Conservation (phyloP, 2,797 vertebrate genomes). For the Echeneis naucrates region DNA sequence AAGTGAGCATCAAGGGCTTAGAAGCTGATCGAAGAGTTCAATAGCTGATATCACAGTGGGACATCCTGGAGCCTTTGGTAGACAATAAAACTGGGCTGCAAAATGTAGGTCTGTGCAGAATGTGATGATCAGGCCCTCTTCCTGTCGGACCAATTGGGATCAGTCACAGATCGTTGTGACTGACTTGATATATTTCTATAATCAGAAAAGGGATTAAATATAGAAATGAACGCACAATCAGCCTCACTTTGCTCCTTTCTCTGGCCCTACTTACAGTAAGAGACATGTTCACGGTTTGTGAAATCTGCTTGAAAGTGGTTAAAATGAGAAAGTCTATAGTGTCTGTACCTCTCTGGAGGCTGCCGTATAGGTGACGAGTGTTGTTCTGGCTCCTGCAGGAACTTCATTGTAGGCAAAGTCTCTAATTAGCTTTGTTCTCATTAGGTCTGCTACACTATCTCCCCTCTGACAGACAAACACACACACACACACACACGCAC, state of each 20-base stretch:
- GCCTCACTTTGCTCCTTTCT: slow-evolving; percentile 28
- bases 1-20: background rate
- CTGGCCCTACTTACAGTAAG: slow-evolving; percentile 27
- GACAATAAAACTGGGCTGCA: slow-evolving; percentile 8
- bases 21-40: background rate
- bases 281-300: slow-evolving; percentile 21
- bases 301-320: slow-evolving; percentile 29
- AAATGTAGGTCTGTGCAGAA: slow-evolving; percentile 19
- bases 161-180: slow-evolving; percentile 6
- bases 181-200: background rate
- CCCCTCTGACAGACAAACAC: slow-evolving; percentile 58
- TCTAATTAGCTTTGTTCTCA: slow-evolving; percentile 81
- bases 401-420: slow-evolving; percentile 53
- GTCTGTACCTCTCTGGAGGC: slow-evolving; percentile 28
- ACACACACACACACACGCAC: slow-evolving; percentile 46
- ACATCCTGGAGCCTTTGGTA: slow-evolving; percentile 4
- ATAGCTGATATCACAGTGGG: slow-evolving; percentile 14
- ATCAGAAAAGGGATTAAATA: slow-evolving; percentile 29
- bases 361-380: slow-evolving; percentile 59
- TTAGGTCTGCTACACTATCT: slow-evolving; percentile 70
- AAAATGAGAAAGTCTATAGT: slow-evolving; percentile 21
- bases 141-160: slow-evolving; percentile 10
- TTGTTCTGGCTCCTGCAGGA: slow-evolving; percentile 60
- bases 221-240: slow-evolving; percentile 39
- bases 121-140: slow-evolving; percentile 14